These are phyloP conservation scores for Myiotriccus ornatus DNA, from an alignment of 2,797 vertebrate genomes.

Conservation along the genomic window DNA sequence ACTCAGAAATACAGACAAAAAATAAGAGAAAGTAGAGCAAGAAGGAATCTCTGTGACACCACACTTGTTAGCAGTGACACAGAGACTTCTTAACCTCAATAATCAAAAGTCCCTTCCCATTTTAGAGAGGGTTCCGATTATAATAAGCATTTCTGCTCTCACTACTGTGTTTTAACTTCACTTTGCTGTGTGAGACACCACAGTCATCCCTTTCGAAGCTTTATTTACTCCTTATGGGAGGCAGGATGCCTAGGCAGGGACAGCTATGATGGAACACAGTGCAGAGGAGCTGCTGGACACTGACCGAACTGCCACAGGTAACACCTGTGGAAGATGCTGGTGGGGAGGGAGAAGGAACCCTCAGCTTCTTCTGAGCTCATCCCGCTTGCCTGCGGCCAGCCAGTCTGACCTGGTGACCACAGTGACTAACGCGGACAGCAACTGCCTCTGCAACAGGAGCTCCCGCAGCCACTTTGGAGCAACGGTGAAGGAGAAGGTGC, in stretches of 20 bases:
- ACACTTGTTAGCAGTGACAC: neutral
- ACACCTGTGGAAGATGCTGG: neutral
- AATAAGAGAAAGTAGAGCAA: neutral
- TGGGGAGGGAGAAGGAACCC: neutral
- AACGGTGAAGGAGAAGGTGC: fast-evolving
- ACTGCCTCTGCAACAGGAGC: neutral
- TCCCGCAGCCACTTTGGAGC: neutral
- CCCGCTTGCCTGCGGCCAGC: neutral
- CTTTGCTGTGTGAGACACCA: neutral
- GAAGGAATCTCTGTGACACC: neutral
- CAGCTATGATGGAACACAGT: neutral
- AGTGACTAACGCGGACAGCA: fast-evolving
- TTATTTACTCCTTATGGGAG: neutral
- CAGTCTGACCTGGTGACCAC: neutral
- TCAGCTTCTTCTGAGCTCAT: neutral
- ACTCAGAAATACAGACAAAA: neutral
- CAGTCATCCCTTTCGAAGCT: neutral
- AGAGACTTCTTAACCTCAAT: neutral
- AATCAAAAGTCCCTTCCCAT: neutral
- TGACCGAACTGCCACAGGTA: neutral
- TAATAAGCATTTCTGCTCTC: neutral
- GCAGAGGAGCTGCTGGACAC: neutral
- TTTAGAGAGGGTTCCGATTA: neutral
- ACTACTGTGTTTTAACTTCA: neutral
- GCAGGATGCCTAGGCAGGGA: neutral